A percentile compares a stretch with the other conserved stretches of the same genome.
Conservation (phyloP, 1,140 invertebrate genomes). For the Drosophila carrolli region DNA sequence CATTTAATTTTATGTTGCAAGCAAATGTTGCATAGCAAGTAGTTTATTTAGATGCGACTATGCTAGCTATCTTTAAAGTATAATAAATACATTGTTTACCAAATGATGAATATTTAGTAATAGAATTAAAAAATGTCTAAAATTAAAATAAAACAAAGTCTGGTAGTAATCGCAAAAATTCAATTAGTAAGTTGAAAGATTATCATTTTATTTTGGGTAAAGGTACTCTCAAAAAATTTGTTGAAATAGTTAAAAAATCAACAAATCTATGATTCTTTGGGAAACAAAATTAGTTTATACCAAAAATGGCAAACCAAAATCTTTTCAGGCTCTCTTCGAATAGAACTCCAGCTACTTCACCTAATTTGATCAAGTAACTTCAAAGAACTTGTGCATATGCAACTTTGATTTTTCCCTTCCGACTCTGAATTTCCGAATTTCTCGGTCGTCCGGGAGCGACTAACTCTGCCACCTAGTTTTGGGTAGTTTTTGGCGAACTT, state of each 20-base stretch:
- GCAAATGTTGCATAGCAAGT: neutral
- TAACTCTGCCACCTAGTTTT: conserved; percentile 36
- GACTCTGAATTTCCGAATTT: conserved; percentile 15
- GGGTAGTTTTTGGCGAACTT: neutral
- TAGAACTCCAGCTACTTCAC: conserved; percentile 13
- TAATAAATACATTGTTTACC: too few relatives aligned
- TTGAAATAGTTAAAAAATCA: too few relatives aligned
- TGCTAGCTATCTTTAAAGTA: too few relatives aligned
- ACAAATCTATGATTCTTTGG: too few relatives aligned
- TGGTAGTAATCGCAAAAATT: too few relatives aligned
- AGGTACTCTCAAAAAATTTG: too few relatives aligned
- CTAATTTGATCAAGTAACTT: conserved; percentile 49
- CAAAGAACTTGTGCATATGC: conserved; percentile 45
- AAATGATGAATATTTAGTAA: too few relatives aligned
- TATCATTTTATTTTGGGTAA: too few relatives aligned
- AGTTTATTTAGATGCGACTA: neutral
- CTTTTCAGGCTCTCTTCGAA: neutral
- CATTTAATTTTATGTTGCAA: conserved; percentile 1
- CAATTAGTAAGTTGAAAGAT: too few relatives aligned
- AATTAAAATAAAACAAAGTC: too few relatives aligned
- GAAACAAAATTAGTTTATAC: neutral
- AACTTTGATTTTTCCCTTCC: conserved; percentile 31
- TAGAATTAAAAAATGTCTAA: too few relatives aligned
- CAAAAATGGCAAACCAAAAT: neutral
- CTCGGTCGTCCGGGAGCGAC: conserved; percentile 11